A percentile compares a stretch with the other conserved stretches of the same genome.
These are phyloP conservation scores for Psylliodes chrysocephalus DNA, from an alignment of 2,888 invertebrate species.

Conservation along the genomic window DNA sequence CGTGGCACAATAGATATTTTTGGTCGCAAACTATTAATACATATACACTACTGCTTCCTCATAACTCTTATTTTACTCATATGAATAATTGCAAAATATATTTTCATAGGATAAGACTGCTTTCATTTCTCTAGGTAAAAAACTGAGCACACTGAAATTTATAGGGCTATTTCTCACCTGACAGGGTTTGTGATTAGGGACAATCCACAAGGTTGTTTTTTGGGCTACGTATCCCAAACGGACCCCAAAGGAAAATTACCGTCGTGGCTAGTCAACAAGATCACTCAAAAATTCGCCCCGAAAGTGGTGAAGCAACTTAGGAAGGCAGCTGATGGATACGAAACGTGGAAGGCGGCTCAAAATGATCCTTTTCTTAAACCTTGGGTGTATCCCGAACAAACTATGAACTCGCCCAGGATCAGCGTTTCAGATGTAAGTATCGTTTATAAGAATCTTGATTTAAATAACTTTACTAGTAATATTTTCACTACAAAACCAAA, in stretches of 20 bases:
- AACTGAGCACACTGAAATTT: slow-evolving; percentile 21
- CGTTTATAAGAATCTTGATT: not conserved
- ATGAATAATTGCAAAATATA: too few species aligned
- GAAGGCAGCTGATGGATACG: slow-evolving; percentile 84
- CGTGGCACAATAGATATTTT: too few species aligned
- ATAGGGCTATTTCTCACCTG: slow-evolving; percentile 71
- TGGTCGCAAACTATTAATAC: too few species aligned
- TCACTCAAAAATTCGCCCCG: slow-evolving; percentile 88
- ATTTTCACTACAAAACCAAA: too few species aligned
- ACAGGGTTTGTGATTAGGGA: slow-evolving; percentile 77
- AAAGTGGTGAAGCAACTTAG: slow-evolving; percentile 85
- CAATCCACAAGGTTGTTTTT: slow-evolving; percentile 73
- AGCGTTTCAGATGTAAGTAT: slow-evolving; percentile 74
- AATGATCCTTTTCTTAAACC: slow-evolving; percentile 83
- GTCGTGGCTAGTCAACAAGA: slow-evolving; percentile 88
- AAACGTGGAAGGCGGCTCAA: slow-evolving; percentile 81
- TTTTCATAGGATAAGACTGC: slow-evolving; percentile 6
- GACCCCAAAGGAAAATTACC: slow-evolving; percentile 90
- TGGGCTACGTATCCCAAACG: slow-evolving; percentile 90
- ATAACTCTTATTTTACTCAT: too few species aligned
- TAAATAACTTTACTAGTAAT: too few species aligned
- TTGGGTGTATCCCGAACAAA: slow-evolving; percentile 88
- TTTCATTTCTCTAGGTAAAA: slow-evolving; percentile 8
- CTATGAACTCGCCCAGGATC: slow-evolving; percentile 76
- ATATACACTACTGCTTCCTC: too few species aligned